These are phyloP conservation scores for Hydrolagus affinis DNA, from an alignment of 2,113 vertebrate species.

Conservation along the genomic window DNA sequence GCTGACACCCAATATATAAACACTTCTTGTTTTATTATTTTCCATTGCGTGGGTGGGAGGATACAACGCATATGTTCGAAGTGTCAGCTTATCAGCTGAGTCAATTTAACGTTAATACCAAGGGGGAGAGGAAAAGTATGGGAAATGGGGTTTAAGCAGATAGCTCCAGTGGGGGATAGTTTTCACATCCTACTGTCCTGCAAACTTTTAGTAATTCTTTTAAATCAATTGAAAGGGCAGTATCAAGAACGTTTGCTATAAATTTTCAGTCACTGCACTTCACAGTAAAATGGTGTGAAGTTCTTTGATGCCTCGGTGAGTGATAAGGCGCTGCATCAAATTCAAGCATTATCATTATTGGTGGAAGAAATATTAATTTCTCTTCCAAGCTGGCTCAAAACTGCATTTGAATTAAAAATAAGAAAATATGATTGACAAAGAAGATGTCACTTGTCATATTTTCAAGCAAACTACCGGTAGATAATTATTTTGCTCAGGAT, in stretches of 20 bases:
- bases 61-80: neutral
- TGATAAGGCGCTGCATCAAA: neutral
- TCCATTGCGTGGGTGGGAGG: neutral
- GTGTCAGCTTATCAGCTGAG: neutral
- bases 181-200: no score
- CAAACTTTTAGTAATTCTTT: no score
- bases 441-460: slow-evolving; percentile 25
- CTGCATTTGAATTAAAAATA: slow-evolving; percentile 18
- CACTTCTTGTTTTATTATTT: slow-evolving; percentile 20
- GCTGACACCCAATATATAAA: no score
- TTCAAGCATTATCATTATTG: neutral
- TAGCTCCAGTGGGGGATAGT: no score
- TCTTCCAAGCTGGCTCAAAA: slow-evolving; percentile 27
- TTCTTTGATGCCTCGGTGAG: no score
- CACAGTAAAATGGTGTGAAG: no score
- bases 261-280: no score
- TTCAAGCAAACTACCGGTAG: slow-evolving; percentile 19
- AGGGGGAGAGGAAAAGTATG: no score
- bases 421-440: slow-evolving; percentile 21
- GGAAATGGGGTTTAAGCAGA: no score
- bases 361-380: slow-evolving; percentile 7
- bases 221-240: no score
- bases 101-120: neutral
- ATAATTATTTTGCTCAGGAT: slow-evolving; percentile 14
- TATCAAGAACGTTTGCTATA: no score